Conservation (phyloP, 2,113 vertebrate genomes). For the Lutjanus erythropterus region DNA sequence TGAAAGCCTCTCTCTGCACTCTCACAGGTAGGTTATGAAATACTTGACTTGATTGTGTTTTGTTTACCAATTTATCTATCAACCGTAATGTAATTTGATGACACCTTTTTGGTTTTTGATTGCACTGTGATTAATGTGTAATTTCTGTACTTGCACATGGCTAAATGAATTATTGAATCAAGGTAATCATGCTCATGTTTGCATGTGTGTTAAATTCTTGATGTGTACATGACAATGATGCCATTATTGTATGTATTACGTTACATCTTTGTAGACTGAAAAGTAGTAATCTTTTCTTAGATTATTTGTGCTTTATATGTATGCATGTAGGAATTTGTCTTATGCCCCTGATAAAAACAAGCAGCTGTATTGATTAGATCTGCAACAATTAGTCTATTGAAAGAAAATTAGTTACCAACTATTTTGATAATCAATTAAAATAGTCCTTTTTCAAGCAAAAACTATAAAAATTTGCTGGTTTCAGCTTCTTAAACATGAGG, state of each 20-base stretch:
- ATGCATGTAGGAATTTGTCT: neutral
- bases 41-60: constrained; percentile 10
- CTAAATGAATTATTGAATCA: neutral
- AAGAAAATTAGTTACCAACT: too few relatives aligned
- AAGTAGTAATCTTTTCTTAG: neutral
- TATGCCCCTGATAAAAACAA: neutral
- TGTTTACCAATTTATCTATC: neutral
- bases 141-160: constrained; percentile 4
- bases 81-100: neutral
- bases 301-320: neutral
- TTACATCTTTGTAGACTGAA: neutral
- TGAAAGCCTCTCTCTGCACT: constrained; percentile 61
- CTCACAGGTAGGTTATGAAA: constrained; percentile 69
- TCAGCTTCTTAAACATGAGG: too few relatives aligned
- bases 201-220: neutral
- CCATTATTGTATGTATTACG: neutral
- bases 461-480: too few relatives aligned
- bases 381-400: too few relatives aligned
- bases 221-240: neutral
- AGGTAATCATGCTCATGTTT: constrained; percentile 5
- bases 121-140: neutral
- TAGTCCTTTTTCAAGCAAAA: too few relatives aligned
- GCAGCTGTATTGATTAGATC: too few relatives aligned
- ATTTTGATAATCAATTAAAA: too few relatives aligned
- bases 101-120: neutral